Conservation (phyloP, 2,797 vertebrate species). For the Australoheros facetus region DNA sequence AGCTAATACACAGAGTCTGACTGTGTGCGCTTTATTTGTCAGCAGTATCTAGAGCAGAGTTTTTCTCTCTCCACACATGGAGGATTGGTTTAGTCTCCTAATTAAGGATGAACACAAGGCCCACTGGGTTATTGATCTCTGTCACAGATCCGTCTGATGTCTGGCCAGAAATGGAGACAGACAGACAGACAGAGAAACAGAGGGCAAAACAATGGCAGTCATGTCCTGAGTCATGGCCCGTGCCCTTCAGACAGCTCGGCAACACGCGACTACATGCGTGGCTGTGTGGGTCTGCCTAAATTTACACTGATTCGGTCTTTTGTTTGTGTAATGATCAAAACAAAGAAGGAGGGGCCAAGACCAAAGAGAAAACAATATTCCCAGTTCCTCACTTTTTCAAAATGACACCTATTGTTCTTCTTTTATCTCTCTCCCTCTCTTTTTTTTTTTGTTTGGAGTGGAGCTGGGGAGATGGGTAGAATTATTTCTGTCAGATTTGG, state of each 20-base stretch:
- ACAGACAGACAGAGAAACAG: slow-evolving; percentile 12
- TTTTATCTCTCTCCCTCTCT: slow-evolving; percentile 49
- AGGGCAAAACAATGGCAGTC: slow-evolving; percentile 44
- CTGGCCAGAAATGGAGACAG: slow-evolving; percentile 66
- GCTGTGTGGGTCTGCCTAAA: slow-evolving; percentile 35
- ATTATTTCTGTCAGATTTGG: slow-evolving; percentile 76
- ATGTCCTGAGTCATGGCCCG: slow-evolving; percentile 70
- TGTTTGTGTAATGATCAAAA: slow-evolving; percentile 67
- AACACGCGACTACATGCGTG: slow-evolving; percentile 38
- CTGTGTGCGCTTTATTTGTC: slow-evolving; percentile 79
- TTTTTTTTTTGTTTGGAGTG: slow-evolving; percentile 49
- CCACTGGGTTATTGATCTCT: slow-evolving; percentile 86
- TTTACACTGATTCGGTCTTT: slow-evolving; percentile 51
- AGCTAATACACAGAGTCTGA: slow-evolving; percentile 5
- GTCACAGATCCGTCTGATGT: slow-evolving; percentile 82
- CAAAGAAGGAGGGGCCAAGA: slow-evolving; percentile 24
- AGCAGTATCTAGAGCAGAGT: slow-evolving; percentile 70
- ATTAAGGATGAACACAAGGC: slow-evolving; percentile 85
- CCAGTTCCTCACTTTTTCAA: slow-evolving; percentile 59
- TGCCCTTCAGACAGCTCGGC: slow-evolving; percentile 62
- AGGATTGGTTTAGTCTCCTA: slow-evolving; percentile 82
- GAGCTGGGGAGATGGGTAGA: slow-evolving; percentile 55
- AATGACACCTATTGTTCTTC: slow-evolving; percentile 74
- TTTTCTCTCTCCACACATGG: slow-evolving; percentile 76
- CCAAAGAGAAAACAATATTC: slow-evolving; percentile 57